Base-by-base conservation (phyloP, 2,888 invertebrate genomes). In the Polydrusus cervinus region DNA sequence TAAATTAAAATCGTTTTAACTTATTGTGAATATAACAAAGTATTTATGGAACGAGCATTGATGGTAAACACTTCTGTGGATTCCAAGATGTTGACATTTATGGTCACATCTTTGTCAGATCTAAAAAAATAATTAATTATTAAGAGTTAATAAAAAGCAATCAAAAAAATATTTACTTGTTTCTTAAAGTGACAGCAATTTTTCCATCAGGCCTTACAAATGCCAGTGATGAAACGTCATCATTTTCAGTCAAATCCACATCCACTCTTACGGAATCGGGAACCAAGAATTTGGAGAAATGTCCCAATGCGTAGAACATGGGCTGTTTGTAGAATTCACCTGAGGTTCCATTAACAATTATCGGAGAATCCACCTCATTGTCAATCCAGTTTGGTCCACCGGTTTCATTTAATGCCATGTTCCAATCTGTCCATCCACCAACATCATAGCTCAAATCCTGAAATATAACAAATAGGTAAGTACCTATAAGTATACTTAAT, bases 351-450 rank as follows among this genome's bases (percentile, higher is more conserved):
- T 91, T 90, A 0, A 92, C 90, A 69, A 93, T 88, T 61, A 97
- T 91, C 0, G 96, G 91, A 89, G 73, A 68, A 40, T 76, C 76
- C 11, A 73, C 76, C 18, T 64, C 91, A 86, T 95, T 95, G 3
- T 89, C 83, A 0, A 90, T 91, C 92, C 93, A 94, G 84, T 92
- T 94, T 0, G 96, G 96, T 0, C 95, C 95, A 25, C 96, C 96
- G 0, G 83, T 77, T 69, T 89, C 86, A 83, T 94, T 89, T 18
- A 97, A 85, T 30, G 92, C 93, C 49, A 96, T 87, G 85, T 97
- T 97, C 96, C 96, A 97, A 85, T 97, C 96, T 0, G 94, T 89
- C 95, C 96, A 97, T 0, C 94, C 96, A 25, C 90, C 89, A 0
- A 93, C 92, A 87, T 91, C 93, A 85, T 94, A 90, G 80, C 93